phyloP scores from a whole-genome alignment of 2,888 invertebrate species.

The Drepana falcataria region DNA sequence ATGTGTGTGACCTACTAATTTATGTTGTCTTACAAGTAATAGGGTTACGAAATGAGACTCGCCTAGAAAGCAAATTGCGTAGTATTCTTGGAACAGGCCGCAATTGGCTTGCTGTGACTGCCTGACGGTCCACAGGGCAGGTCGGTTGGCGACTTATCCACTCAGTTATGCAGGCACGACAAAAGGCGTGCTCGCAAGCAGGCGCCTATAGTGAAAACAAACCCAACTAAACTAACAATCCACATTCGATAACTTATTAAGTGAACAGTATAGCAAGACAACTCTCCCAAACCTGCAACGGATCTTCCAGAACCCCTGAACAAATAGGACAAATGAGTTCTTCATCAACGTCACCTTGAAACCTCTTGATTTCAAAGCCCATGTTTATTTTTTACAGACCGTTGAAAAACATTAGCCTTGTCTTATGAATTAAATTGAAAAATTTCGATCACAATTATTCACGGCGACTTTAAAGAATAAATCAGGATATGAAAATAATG shows the following conservation, averaged over 20 bases:
- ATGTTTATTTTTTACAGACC: conserved; percentile 72
- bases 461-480: conserved; percentile 40
- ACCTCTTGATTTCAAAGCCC: conserved; percentile 96
- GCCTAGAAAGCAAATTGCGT: conserved; percentile 93
- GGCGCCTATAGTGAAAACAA: conserved; percentile 83
- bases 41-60: conserved; percentile 31
- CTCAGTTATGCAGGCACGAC: conserved; percentile 94
- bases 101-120: conserved; percentile 92
- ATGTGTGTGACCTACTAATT: conserved; percentile 35
- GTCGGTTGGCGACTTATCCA: conserved; percentile 96
- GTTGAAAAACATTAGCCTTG: conserved; percentile 38
- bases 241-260: conserved; percentile 3
- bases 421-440: conserved; percentile 20
- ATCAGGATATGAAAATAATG: conserved; percentile 22
- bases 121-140: conserved; percentile 95
- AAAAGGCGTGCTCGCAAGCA: conserved; percentile 97
- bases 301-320: conserved; percentile 96
- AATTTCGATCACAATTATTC: conserved; percentile 22
- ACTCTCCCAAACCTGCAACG: conserved; percentile 86
- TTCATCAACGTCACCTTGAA: conserved; percentile 97
- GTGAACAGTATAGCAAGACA: conserved; percentile 6
- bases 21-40: conserved; percentile 12
- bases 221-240: background rate
- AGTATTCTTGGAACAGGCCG: conserved; percentile 95
- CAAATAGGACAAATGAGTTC: conserved; percentile 98